Conservation (phyloP, 2,113 vertebrate genomes). For the Pseudonaja textilis region DNA sequence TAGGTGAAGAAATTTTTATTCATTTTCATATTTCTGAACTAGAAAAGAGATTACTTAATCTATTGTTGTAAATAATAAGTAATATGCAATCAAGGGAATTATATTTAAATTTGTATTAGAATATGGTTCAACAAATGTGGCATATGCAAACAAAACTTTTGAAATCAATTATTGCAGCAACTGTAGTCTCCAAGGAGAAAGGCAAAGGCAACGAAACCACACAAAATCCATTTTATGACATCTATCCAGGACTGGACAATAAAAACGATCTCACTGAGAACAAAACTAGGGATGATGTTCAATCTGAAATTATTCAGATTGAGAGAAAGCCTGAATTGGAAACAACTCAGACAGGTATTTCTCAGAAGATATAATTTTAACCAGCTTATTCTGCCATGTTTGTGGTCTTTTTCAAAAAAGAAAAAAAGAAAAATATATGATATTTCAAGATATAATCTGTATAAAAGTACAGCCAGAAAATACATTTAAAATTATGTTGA, state of each 20-base stretch:
- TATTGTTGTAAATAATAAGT: background rate
- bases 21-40: background rate
- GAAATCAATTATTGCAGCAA: constrained; percentile 17
- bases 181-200: constrained; percentile 10
- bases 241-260: constrained; percentile 7
- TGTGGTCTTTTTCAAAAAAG: background rate
- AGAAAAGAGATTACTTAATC: background rate
- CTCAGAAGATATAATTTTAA: background rate
- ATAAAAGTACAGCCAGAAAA: background rate
- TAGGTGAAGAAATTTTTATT: background rate
- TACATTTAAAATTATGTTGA: background rate
- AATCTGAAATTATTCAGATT: constrained; percentile 18
- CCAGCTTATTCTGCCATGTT: background rate
- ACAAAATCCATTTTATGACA: background rate
- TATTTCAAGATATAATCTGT: background rate
- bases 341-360: constrained; percentile 48
- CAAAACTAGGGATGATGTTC: constrained; percentile 15
- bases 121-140: background rate
- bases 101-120: background rate
- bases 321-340: constrained; percentile 39
- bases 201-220: background rate
- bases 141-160: background rate
- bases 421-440: background rate
- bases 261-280: constrained; percentile 34
- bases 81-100: background rate